Conservation (phyloP, 2,888 invertebrate species). For the Balanococcus diminutus region DNA sequence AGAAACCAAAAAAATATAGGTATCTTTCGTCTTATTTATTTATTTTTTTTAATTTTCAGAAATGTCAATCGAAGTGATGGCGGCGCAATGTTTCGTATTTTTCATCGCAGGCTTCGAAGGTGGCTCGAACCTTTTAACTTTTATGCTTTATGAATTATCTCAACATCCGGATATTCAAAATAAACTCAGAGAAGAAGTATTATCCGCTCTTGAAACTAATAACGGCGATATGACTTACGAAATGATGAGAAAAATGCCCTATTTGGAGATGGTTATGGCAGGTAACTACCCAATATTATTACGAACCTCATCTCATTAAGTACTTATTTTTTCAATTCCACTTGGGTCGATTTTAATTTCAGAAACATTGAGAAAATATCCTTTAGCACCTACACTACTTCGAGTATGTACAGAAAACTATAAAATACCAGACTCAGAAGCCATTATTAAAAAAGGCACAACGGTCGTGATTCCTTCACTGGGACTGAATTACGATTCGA, state of each 20-base stretch:
- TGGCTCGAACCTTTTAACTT: conserved; percentile 66
- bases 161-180: conserved; percentile 64
- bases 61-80: conserved; percentile 63
- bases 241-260: conserved; percentile 64
- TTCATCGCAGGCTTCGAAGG: conserved; percentile 62
- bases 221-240: conserved; percentile 64
- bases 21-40: too few relatives aligned
- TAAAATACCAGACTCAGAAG: conserved; percentile 59
- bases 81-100: conserved; percentile 51
- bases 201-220: conserved; percentile 61
- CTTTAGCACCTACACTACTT: conserved; percentile 61
- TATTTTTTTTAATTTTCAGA: conserved; percentile 61
- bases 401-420: conserved; percentile 60
- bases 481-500: conserved; percentile 62
- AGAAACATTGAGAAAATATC: conserved; percentile 63
- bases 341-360: neutral
- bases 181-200: conserved; percentile 64
- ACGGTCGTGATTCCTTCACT: conserved; percentile 60
- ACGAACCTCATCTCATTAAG: neutral
- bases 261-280: conserved; percentile 62
- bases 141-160: conserved; percentile 66
- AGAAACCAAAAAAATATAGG: too few relatives aligned
- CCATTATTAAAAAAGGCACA: conserved; percentile 60
- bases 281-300: neutral
- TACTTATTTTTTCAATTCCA: too few relatives aligned